These are phyloP conservation scores for Ginglymostoma cirratum DNA, from an alignment of 2,113 vertebrate species.

Conservation along the genomic window DNA sequence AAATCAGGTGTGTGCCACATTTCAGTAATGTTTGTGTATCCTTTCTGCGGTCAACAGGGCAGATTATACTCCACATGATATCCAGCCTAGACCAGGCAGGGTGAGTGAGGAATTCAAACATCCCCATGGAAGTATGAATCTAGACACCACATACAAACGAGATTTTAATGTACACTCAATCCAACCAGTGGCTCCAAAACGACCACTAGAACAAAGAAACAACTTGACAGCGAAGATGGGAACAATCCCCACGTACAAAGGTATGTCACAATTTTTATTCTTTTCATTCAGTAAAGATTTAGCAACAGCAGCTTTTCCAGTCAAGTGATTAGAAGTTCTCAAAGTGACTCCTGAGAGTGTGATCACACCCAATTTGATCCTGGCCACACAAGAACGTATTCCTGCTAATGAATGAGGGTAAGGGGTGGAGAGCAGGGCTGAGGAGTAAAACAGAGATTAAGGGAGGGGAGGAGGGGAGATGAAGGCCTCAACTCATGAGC, in stretches of 20 bases:
- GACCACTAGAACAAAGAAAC: constrained; percentile 43
- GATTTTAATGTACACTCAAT: constrained; percentile 44
- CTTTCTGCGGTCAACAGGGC: constrained; percentile 45
- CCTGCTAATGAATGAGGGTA: background rate
- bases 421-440: too few species aligned
- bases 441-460: too few species aligned
- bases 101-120: constrained; percentile 38
- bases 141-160: constrained; percentile 51
- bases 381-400: background rate
- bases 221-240: constrained; percentile 44
- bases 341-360: too few species aligned
- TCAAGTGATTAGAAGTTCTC: background rate
- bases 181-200: constrained; percentile 40
- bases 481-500: background rate
- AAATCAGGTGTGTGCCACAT: background rate
- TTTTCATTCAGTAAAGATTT: background rate
- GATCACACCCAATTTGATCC: background rate
- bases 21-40: background rate
- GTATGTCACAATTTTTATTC: constrained; percentile 41
- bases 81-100: constrained; percentile 43
- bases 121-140: constrained; percentile 48
- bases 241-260: constrained; percentile 49
- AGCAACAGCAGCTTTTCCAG: background rate
- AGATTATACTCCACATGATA: constrained; percentile 48
- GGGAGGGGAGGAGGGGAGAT: too few species aligned